Evolutionary conservation across 2,797 vertebrate species (phyloP).

Genomic region (Molossus alvarezi): DNA sequence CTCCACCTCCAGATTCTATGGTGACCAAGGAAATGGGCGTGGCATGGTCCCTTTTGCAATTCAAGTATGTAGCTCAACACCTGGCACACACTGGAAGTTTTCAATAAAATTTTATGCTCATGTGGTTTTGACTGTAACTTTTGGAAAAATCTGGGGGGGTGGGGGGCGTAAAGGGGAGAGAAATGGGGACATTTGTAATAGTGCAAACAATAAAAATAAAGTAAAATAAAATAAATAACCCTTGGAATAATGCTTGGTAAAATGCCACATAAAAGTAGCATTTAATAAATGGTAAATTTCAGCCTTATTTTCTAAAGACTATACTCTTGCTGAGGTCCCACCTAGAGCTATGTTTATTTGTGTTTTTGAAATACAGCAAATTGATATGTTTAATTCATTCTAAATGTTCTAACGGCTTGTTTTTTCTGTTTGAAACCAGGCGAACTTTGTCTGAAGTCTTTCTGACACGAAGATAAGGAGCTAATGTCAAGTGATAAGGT

Average conservation of each 20-base stretch:
- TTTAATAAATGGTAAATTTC: background rate
- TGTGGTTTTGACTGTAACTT: background rate
- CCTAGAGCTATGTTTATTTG: background rate
- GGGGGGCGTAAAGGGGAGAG: background rate
- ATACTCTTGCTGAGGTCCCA: background rate
- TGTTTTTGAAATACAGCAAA: conserved; percentile 49
- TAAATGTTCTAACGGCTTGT: background rate
- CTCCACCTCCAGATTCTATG: background rate
- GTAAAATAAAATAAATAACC: conserved; percentile 20
- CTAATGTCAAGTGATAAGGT: background rate
- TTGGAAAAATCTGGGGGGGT: background rate
- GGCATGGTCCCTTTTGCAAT: background rate
- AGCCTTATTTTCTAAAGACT: conserved; percentile 51
- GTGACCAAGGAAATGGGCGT: background rate
- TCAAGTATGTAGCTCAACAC: background rate
- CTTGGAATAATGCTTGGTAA: background rate
- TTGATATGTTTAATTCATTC: conserved; percentile 25
- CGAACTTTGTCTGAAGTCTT: conserved; percentile 59
- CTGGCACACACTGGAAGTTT: background rate
- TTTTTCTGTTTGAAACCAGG: background rate
- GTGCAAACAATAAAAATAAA: background rate
- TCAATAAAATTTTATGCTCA: conserved; percentile 5
- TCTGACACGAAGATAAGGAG: conserved; percentile 11
- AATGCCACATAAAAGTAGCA: conserved; percentile 21
- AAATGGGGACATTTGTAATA: background rate